Base-by-base conservation (phyloP, 1,140 invertebrate species). In the Drepana arcuata region DNA sequence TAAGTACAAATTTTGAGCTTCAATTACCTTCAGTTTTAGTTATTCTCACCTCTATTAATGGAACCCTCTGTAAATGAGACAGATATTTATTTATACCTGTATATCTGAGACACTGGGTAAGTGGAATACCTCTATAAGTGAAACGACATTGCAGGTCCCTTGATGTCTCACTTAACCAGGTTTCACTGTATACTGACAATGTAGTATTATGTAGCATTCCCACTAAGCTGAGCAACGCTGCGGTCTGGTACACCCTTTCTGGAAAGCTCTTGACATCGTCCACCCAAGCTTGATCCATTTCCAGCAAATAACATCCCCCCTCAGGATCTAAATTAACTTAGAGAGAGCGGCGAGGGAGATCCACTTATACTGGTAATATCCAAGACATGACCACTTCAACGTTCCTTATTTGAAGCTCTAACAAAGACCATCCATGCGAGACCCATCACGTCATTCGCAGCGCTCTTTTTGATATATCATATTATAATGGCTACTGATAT, bases 381-480 rank as follows among this genome's bases (percentile, higher is more conserved):
- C 33, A 48, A 57, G 58, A 64, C 61, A 57, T 59, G 57, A 50
- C 57, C 61, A 65, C 64, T 68, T 64, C 41, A 54, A 46, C 32
- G 31, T 34, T 41, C 49, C 54, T 54, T 52, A 54, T 56, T 63
- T 55, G 57, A 58, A 38, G 34, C 57, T 52, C 42, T 43, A 51
- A 41, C 18, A 37, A 15, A 25, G 42, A 15, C 63, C 56, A 58
- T 37, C 53, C 41, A 31, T 49, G 15, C 5, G 24, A 51, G 56
- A 49, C 16, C 47, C 25, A n/a, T 28, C 24, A 4, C 7, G 23
- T 26, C 24, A 25, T 23, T 24, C 16, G 29, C 41, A 41, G 35
- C 9, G 32, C 23, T 36, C n/a, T 18, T 7, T 25, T 21, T 15
- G 6, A 35, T 12, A 43, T 48, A 41, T 48, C 58, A 44, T 41